A percentile compares a stretch with the other conserved stretches of the same genome.
Evolutionary conservation across 2,888 invertebrate genomes (phyloP).

Genomic region (Corythucha ciliata): DNA sequence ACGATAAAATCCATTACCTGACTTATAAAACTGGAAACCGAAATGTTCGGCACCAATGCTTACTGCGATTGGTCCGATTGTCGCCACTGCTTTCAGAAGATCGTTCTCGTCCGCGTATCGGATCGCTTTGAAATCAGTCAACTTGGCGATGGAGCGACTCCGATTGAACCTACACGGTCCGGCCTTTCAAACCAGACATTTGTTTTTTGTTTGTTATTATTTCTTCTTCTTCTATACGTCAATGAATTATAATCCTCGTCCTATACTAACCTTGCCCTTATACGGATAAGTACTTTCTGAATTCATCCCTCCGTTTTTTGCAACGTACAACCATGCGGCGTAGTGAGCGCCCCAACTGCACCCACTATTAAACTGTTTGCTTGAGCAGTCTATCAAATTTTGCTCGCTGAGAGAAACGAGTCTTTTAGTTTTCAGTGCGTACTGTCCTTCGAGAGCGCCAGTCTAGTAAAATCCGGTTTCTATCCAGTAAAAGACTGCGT

Average conservation of each 20-base stretch:
- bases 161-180: constrained; percentile 50
- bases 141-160: constrained; percentile 61
- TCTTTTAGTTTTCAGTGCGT: constrained; percentile 64
- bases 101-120: constrained; percentile 61
- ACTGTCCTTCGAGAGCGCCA: constrained; percentile 82
- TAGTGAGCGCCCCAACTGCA: constrained; percentile 81
- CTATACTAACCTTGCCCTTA: constrained; percentile 49
- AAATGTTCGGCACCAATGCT: constrained; percentile 81
- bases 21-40: constrained; percentile 70
- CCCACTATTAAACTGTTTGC: constrained; percentile 74
- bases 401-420: constrained; percentile 83
- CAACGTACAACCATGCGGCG: constrained; percentile 74
- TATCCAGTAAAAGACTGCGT: background rate
- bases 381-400: constrained; percentile 82
- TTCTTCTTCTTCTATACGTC: no score
- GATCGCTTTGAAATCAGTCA: constrained; percentile 71
- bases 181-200: constrained; percentile 26
- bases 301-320: constrained; percentile 76
- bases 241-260: background rate
- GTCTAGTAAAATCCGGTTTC: constrained; percentile 49
- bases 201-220: no score
- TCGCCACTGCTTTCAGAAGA: constrained; percentile 68
- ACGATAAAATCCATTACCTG: no score
- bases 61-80: constrained; percentile 73
- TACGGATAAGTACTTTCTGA: constrained; percentile 83